Evolutionary conservation across 2,888 invertebrate species (phyloP).

Genomic region (Pomacea canaliculata): DNA sequence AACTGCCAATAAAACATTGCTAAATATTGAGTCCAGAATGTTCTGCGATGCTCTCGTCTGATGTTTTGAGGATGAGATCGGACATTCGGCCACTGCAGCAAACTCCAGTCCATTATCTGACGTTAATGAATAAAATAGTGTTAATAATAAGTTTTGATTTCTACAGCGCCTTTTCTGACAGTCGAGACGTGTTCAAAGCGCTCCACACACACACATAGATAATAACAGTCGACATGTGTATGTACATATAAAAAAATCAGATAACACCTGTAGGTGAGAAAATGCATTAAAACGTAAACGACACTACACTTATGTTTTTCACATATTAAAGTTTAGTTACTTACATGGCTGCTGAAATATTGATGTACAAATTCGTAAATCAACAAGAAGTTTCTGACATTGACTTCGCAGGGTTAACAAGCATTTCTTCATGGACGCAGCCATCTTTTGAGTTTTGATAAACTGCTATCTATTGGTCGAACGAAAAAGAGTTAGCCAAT

Average conservation of each 20-base stretch:
- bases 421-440: constrained; percentile 19
- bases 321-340: not conserved
- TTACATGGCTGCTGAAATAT: constrained; percentile 11
- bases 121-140: not conserved
- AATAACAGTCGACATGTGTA: too few relatives aligned
- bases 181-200: too few relatives aligned
- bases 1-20: constrained; percentile 79
- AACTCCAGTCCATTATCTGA: constrained; percentile 1
- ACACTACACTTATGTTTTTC: too few relatives aligned
- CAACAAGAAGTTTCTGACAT: constrained; percentile 13
- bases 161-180: too few relatives aligned
- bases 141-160: not conserved
- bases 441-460: constrained; percentile 5
- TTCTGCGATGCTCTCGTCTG: not conserved
- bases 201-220: too few relatives aligned
- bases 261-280: too few relatives aligned
- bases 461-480: not conserved
- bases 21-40: constrained; percentile 46
- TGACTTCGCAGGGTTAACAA: constrained; percentile 5
- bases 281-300: too few relatives aligned
- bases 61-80: not conserved
- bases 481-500: not conserved
- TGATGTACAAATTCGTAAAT: constrained; percentile 8
- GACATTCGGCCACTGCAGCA: not conserved
- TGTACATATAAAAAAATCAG: too few relatives aligned